Evolutionary conservation across 2,113 vertebrate species (phyloP).

Genomic region (Oncorhynchus tshawytscha): DNA sequence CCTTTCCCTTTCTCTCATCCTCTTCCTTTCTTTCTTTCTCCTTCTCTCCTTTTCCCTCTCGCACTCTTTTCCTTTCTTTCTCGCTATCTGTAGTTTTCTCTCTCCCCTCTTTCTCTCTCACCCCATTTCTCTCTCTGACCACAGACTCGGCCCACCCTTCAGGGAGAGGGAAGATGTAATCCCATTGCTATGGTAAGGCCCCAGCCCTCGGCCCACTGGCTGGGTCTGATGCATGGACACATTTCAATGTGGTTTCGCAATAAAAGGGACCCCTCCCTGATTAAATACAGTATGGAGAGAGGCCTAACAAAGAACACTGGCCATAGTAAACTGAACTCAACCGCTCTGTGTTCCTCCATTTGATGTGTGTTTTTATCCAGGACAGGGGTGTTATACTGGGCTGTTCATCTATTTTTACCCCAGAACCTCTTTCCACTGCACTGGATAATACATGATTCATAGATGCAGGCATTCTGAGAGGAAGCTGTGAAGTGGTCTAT

Average conservation of each 20-base stretch:
- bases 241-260: conserved; percentile 4
- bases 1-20: background rate
- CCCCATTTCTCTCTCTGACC: background rate
- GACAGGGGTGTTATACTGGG: too few relatives aligned
- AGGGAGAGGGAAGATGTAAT: too few relatives aligned
- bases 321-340: conserved; percentile 25
- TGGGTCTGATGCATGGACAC: background rate
- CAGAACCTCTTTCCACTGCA: too few relatives aligned
- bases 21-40: background rate
- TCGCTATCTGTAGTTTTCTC: too few relatives aligned
- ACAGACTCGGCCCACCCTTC: too few relatives aligned
- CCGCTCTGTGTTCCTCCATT: conserved; percentile 17
- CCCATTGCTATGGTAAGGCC: too few relatives aligned
- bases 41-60: background rate
- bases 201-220: too few relatives aligned
- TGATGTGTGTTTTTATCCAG: too few relatives aligned
- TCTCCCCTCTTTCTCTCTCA: background rate
- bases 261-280: background rate
- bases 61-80: background rate
- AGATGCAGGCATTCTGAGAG: too few relatives aligned
- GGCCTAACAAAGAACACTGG: conserved; percentile 1
- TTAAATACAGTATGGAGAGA: background rate
- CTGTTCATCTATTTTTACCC: too few relatives aligned
- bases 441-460: too few relatives aligned
- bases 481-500: too few relatives aligned